Evolutionary conservation across 2,797 vertebrate species (phyloP).

Genomic region (Centropyge bicolor): DNA sequence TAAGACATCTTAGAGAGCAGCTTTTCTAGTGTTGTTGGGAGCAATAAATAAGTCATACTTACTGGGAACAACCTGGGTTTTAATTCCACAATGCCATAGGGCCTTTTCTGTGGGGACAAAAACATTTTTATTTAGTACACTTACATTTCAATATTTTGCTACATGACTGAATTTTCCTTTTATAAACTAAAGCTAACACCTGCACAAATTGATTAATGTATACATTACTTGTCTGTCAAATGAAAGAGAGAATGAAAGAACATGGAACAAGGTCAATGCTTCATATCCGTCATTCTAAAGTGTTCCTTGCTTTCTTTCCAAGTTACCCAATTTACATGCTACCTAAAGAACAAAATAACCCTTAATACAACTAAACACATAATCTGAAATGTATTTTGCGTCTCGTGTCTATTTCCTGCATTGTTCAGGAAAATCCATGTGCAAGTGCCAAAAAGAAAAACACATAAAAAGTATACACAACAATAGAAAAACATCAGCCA

Average conservation of each 20-base stretch:
- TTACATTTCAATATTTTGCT: background rate
- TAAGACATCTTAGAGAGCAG: background rate
- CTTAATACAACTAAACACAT: background rate
- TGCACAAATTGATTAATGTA: background rate
- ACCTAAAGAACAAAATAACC: background rate
- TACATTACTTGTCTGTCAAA: background rate
- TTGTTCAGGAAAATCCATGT: background rate
- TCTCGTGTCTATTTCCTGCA: background rate
- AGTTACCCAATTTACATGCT: background rate
- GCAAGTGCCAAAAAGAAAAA: background rate
- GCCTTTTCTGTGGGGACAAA: constrained; percentile 81
- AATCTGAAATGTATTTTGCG: background rate
- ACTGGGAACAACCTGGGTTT: constrained; percentile 90
- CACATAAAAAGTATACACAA: background rate
- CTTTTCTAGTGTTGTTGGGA: background rate
- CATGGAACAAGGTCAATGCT: background rate
- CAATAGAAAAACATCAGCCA: background rate
- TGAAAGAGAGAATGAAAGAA: background rate
- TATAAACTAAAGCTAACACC: background rate
- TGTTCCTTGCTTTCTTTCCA: background rate
- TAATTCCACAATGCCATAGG: constrained; percentile 84
- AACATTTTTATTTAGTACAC: constrained; percentile 11
- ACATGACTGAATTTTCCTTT: background rate
- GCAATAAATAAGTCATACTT: constrained; percentile 75
- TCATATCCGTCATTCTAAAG: background rate